A percentile compares a stretch with the other conserved stretches of the same genome.
Evolutionary conservation across 53 echinoderm and acorn worm species (phyloP).

Genomic region (Mesocentrotus franciscanus): DNA sequence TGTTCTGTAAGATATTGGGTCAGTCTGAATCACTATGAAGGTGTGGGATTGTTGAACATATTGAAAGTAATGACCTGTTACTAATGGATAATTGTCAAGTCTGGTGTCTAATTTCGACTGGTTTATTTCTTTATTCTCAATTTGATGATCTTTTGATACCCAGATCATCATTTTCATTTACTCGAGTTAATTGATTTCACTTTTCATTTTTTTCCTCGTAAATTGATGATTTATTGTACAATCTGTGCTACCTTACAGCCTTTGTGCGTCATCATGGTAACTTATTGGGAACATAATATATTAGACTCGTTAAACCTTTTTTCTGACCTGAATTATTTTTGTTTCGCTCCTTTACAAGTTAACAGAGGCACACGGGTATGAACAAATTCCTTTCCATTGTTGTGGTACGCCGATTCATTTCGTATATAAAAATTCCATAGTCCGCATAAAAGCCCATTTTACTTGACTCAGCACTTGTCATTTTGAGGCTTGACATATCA

Average conservation of each 20-base stretch:
- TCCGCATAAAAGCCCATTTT: neutral
- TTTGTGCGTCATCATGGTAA: neutral
- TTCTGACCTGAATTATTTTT: neutral
- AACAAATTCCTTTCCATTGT: constrained; percentile 34
- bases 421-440: neutral
- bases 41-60: neutral
- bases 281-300: neutral
- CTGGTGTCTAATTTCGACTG: neutral
- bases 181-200: neutral
- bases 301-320: neutral
- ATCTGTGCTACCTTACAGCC: neutral
- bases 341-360: neutral
- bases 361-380: neutral
- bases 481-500: neutral
- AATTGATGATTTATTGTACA: constrained; percentile 5
- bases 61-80: neutral
- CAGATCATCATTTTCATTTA: neutral
- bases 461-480: neutral
- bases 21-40: neutral
- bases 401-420: neutral
- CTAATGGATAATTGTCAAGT: neutral
- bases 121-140: neutral
- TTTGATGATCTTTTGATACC: neutral
- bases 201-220: neutral
- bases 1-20: constrained; percentile 3